Base-by-base conservation (phyloP, 35 echinoderm and acorn worm genomes). In the Nesometra sesokonis region DNA sequence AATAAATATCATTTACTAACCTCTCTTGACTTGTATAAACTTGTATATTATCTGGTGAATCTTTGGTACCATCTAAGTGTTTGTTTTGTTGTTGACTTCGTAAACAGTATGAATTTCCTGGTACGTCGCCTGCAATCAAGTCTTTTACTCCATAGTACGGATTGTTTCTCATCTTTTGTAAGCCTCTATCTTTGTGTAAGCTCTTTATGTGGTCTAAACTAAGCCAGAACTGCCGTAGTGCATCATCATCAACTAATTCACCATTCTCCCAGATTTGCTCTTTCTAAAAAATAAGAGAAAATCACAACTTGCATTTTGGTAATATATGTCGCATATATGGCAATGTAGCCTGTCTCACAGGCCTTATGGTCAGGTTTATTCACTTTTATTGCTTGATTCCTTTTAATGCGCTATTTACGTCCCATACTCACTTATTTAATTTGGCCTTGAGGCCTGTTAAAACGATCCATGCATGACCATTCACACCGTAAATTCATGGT, bases 21-120 rank as follows among this genome's bases (percentile, higher is more conserved):
- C 94, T 97, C 40, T 97, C 95, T 79, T 88, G 47, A 79, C 90
- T 93, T 35, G 87, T 91, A 36, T 90, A 97, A 27, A 97, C 52
- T 13, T 67, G 52, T 2, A 67, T 67, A 19, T 19, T 67, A 43
- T 43, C 39, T 3, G 52, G 21, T 67, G 52, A 67, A 67, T 67
- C 23, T 67, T 2, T 67, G 2, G 52, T 27, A 17, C 52, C 52
- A 13, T 67, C 52, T 27, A 67, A 67, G 21, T 67, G 52, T 27
- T 19, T 67, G 8, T 27, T 27, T 17, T 67, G 52, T 27, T 67
- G 11, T 36, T 36, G 19, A n/a, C 81, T 83, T 35, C 35, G 32
- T 38, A 83, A 37, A 83, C 81, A 83, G 7, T 38, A 35, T 17
- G 7, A 34, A 0, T 34, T 83, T 37, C 81, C 35, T 5, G 34